Evolutionary conservation across 1,140 invertebrate genomes (phyloP).

Genomic region (Melipona quadrifasciata): DNA sequence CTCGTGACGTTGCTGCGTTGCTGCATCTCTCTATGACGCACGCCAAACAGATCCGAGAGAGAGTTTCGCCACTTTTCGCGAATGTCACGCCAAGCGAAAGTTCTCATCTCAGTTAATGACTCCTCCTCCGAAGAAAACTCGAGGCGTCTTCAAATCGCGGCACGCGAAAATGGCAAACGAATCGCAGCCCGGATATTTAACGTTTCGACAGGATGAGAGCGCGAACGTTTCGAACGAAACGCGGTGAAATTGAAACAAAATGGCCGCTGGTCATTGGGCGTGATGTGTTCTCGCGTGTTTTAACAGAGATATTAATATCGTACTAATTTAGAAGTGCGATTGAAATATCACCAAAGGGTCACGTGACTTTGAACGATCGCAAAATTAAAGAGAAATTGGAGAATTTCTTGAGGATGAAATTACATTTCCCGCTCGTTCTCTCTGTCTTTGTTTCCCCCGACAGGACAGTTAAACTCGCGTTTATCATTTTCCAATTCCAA

Average conservation of each 20-base stretch:
- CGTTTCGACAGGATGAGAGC: not conserved
- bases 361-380: no score
- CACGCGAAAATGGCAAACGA: not conserved
- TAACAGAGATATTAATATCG: no score
- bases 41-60: slow-evolving; percentile 21
- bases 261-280: not conserved
- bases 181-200: not conserved
- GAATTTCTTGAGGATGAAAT: no score
- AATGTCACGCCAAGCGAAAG: not conserved
- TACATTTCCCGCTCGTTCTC: not conserved
- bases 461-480: not conserved
- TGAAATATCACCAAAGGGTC: no score
- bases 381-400: no score
- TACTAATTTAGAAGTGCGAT: no score
- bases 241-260: not conserved
- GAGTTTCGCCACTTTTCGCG: slow-evolving; percentile 26
- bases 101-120: slow-evolving; percentile 40
- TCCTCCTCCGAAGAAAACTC: slow-evolving; percentile 18
- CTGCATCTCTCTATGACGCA: slow-evolving; percentile 29
- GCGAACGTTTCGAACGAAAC: not conserved
- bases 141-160: not conserved
- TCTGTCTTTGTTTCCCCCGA: not conserved
- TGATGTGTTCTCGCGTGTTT: no score
- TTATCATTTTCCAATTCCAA: no score
- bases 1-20: not conserved